Percentiles rank a stretch among this genome's conserved stretches.
These are phyloP conservation scores for Tautogolabrus adspersus DNA, from an alignment of 2,113 vertebrate genomes.

Conservation along the genomic window DNA sequence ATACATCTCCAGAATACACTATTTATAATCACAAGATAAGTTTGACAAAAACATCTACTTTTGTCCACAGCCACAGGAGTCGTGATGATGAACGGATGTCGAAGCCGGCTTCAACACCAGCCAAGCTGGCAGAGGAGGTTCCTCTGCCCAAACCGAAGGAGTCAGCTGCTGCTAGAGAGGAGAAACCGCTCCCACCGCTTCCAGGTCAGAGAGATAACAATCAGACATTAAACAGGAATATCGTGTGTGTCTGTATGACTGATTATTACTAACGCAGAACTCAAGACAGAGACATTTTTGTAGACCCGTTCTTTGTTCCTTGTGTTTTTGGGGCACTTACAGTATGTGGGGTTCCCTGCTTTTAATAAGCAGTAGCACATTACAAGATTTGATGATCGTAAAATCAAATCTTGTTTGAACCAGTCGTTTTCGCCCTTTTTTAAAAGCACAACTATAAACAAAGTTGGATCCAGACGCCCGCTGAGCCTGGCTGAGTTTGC, in stretches of 20 bases:
- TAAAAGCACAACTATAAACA: constrained; percentile 48
- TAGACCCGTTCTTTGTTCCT: not conserved
- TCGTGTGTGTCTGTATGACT: not conserved
- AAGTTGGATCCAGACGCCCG: constrained; percentile 63
- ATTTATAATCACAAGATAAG: constrained; percentile 46
- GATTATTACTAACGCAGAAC: too few species aligned
- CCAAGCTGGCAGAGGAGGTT: constrained; percentile 88
- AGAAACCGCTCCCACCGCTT: constrained; percentile 91
- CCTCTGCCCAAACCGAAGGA: constrained; percentile 86
- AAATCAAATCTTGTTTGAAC: constrained; percentile 31
- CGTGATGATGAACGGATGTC: constrained; percentile 92
- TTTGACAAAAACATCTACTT: constrained; percentile 26
- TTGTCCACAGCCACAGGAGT: constrained; percentile 88
- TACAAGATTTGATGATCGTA: not conserved
- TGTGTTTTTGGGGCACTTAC: too few species aligned
- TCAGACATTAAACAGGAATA: not conserved
- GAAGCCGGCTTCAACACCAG: constrained; percentile 89
- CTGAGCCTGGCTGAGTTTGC: constrained; percentile 71
- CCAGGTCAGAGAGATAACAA: constrained; percentile 86
- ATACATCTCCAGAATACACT: constrained; percentile 40
- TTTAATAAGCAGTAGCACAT: not conserved
- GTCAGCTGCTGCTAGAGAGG: constrained; percentile 83
- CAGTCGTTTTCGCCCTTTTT: constrained; percentile 54
- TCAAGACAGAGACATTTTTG: not conserved
- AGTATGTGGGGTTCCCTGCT: not conserved